A percentile compares a stretch with the other conserved stretches of the same genome.
These are phyloP conservation scores for Erannis defoliaria DNA, from an alignment of 2,888 invertebrate species.

Conservation along the genomic window DNA sequence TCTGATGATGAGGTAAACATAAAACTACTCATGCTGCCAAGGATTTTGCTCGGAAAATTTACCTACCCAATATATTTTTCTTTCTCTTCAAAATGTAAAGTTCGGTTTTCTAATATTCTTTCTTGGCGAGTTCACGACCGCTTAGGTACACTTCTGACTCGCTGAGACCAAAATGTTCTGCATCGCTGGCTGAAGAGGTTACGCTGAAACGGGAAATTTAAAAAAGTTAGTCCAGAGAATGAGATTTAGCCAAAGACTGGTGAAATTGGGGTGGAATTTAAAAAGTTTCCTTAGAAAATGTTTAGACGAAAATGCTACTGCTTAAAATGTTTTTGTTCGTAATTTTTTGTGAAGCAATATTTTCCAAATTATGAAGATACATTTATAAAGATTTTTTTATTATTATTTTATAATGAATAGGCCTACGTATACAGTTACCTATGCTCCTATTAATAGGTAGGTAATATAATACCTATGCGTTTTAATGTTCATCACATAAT, in stretches of 20 bases:
- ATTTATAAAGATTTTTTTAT: no score
- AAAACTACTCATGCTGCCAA: constrained; percentile 36
- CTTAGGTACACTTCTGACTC: constrained; percentile 64
- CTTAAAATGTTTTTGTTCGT: constrained; percentile 25
- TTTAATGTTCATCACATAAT: neutral
- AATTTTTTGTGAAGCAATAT: no score
- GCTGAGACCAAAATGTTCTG: constrained; percentile 64
- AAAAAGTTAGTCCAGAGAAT: constrained; percentile 38
- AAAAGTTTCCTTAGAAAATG: constrained; percentile 29
- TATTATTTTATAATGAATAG: no score
- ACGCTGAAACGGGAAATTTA: constrained; percentile 56
- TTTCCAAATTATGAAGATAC: no score
- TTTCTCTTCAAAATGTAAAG: constrained; percentile 42
- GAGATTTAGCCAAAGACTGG: constrained; percentile 32
- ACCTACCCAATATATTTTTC: constrained; percentile 43
- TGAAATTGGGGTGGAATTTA: constrained; percentile 21
- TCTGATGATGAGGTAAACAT: constrained; percentile 25
- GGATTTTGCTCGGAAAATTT: constrained; percentile 36
- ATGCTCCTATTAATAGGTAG: no score
- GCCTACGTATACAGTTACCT: no score
- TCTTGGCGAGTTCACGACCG: constrained; percentile 60
- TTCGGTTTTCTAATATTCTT: constrained; percentile 49
- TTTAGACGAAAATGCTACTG: constrained; percentile 16
- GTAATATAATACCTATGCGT: no score
- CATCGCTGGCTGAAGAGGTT: constrained; percentile 56